Percentiles rank a stretch among this genome's conserved stretches.
These are phyloP conservation scores for Stenichneumon culpator DNA, from an alignment of 2,888 invertebrate species.

Conservation along the genomic window DNA sequence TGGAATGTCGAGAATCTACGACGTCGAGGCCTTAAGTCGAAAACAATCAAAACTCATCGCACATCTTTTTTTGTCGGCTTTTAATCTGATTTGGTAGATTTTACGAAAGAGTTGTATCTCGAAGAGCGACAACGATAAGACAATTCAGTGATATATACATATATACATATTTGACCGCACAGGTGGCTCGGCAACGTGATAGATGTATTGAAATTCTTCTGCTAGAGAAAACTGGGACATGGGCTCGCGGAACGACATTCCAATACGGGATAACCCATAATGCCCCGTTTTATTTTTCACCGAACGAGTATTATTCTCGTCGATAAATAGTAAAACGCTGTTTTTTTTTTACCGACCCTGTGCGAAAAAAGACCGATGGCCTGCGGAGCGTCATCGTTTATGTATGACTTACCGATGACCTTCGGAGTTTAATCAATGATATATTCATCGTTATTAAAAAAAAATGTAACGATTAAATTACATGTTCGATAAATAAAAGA, in stretches of 20 bases:
- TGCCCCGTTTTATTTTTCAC: background rate
- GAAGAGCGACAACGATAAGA: background rate
- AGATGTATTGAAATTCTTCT: conserved; percentile 76
- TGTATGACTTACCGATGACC: background rate
- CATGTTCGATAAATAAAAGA: background rate
- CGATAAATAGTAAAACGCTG: background rate
- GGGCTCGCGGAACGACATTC: conserved; percentile 75
- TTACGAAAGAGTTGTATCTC: background rate
- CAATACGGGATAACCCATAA: conserved; percentile 59
- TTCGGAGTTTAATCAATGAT: background rate
- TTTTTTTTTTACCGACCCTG: background rate
- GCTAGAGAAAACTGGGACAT: conserved; percentile 80
- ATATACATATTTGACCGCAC: conserved; percentile 25
- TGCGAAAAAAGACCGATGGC: background rate
- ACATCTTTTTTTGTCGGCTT: background rate
- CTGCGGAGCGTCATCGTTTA: background rate
- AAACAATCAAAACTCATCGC: background rate
- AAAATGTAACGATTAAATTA: background rate
- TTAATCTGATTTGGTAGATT: background rate
- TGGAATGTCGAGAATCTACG: background rate
- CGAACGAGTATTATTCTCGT: background rate
- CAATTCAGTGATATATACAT: conserved; percentile 2
- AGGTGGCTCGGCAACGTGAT: conserved; percentile 52
- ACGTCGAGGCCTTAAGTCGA: background rate
- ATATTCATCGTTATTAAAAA: background rate